A percentile compares a stretch with the other conserved stretches of the same genome.
Evolutionary conservation across 2,797 vertebrate genomes (phyloP).

Genomic region (Enteromius treurensis): DNA sequence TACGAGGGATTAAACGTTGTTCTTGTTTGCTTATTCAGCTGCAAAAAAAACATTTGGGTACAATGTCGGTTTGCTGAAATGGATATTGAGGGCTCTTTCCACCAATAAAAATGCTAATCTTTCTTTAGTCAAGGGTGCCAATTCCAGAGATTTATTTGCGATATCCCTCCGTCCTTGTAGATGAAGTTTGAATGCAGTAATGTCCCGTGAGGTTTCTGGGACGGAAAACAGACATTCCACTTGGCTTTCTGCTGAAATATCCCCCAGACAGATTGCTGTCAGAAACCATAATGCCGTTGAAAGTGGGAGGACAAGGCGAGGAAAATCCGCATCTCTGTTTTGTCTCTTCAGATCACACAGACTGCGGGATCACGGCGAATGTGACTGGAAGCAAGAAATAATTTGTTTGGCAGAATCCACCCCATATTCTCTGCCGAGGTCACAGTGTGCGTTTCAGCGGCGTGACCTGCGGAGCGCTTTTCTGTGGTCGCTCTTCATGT

Average conservation of each 20-base stretch:
- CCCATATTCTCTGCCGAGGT: not conserved
- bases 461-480: not conserved
- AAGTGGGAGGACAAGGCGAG: constrained; percentile 9
- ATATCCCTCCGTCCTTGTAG: constrained; percentile 28
- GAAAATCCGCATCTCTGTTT: constrained; percentile 24
- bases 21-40: constrained; percentile 19
- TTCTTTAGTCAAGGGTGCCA: constrained; percentile 31
- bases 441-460: constrained; percentile 4
- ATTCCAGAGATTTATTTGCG: constrained; percentile 38
- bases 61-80: constrained; percentile 31
- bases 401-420: constrained; percentile 28
- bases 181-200: constrained; percentile 23
- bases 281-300: constrained; percentile 25
- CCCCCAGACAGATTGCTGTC: constrained; percentile 39
- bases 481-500: constrained; percentile 9
- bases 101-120: constrained; percentile 54
- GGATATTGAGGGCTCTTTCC: constrained; percentile 24
- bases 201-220: not conserved
- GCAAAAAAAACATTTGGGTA: constrained; percentile 19
- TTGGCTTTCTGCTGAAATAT: constrained; percentile 26
- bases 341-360: constrained; percentile 32
- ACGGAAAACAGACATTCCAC: not conserved
- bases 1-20: constrained; percentile 43
- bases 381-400: constrained; percentile 29
- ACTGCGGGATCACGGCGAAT: constrained; percentile 21